phyloP scores from a whole-genome alignment of 2,888 invertebrate species.

The Diplolepis rosae region DNA sequence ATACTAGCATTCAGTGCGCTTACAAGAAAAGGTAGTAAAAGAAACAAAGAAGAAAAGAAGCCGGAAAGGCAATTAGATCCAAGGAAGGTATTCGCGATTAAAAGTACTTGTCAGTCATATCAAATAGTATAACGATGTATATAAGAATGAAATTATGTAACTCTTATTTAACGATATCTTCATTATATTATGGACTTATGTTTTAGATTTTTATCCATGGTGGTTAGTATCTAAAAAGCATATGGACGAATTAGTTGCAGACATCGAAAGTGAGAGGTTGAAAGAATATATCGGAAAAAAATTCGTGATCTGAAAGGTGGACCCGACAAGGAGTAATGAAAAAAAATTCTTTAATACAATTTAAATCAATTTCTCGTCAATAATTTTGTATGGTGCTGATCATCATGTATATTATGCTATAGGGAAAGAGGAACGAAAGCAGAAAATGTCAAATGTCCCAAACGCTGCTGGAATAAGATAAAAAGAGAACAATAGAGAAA shows the following conservation, averaged over 20 bases:
- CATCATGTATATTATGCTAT: background rate
- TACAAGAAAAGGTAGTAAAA: background rate
- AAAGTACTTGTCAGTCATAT: background rate
- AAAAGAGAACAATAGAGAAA: no score
- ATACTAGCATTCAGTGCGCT: background rate
- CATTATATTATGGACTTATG: background rate
- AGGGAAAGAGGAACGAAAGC: background rate
- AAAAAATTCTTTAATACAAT: background rate
- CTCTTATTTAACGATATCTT: background rate
- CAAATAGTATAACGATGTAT: background rate
- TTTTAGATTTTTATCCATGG: background rate
- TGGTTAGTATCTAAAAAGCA: background rate
- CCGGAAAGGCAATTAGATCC: background rate
- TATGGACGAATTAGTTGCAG: background rate
- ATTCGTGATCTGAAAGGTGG: background rate
- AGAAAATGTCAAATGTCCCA: background rate
- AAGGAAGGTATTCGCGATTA: background rate
- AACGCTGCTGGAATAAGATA: no score
- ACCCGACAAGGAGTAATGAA: background rate
- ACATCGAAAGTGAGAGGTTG: background rate
- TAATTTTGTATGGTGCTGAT: background rate
- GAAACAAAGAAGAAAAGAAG: background rate
- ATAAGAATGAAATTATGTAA: background rate
- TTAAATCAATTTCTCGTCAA: background rate
- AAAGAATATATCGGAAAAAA: background rate